phyloP scores from a whole-genome alignment of 2,113 vertebrate species.

The Callionymus lyra region DNA sequence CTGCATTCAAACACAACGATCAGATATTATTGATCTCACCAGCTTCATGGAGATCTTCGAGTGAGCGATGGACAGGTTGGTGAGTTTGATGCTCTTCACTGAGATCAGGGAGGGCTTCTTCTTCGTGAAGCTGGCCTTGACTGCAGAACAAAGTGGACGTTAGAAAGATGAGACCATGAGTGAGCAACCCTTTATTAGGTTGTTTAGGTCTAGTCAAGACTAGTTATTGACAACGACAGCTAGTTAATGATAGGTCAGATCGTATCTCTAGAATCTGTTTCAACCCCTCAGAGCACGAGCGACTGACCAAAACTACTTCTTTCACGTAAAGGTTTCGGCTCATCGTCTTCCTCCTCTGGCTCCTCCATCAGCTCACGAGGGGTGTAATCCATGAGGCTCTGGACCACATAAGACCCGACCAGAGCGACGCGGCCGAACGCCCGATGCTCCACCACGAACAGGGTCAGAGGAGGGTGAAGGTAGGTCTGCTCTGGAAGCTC shows the following conservation, averaged over 20 bases:
- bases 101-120: slow-evolving; percentile 39
- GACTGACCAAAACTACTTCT: too few species aligned
- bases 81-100: slow-evolving; percentile 57
- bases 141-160: too few species aligned
- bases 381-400: slow-evolving; percentile 76
- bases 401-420: slow-evolving; percentile 79
- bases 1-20: slow-evolving; percentile 43
- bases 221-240: too few species aligned
- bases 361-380: slow-evolving; percentile 57
- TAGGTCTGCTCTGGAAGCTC: slow-evolving; percentile 84
- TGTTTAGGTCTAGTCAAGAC: too few species aligned
- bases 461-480: slow-evolving; percentile 85
- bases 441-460: slow-evolving; percentile 81
- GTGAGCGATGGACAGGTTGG: slow-evolving; percentile 47
- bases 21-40: slow-evolving; percentile 21
- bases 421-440: slow-evolving; percentile 79
- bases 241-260: too few species aligned
- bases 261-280: too few species aligned
- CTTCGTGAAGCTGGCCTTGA: background rate
- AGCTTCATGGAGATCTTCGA: slow-evolving; percentile 54
- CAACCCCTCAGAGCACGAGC: background rate
- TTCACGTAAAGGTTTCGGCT: slow-evolving; percentile 54
- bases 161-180: too few species aligned
- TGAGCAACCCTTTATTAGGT: too few species aligned
- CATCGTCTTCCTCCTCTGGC: slow-evolving; percentile 64